Conservation (phyloP, 2,888 invertebrate genomes). For the Busseola fusca region DNA sequence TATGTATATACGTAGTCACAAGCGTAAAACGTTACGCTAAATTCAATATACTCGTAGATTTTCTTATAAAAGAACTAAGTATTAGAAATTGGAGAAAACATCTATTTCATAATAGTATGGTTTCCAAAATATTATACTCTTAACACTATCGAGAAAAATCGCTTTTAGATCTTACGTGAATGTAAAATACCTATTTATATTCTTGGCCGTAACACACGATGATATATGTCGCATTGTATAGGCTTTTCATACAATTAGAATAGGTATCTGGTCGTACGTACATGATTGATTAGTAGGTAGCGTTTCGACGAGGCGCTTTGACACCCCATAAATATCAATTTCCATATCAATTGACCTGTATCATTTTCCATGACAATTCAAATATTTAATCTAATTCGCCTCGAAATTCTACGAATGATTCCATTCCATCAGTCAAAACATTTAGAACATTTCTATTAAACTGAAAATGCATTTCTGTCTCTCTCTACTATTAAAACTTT, state of each 20-base stretch:
- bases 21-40: background rate
- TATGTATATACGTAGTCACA: background rate
- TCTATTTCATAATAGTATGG: background rate
- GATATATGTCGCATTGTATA: background rate
- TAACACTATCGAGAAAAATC: background rate
- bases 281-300: background rate
- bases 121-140: background rate
- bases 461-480: constrained; percentile 38
- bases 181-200: background rate
- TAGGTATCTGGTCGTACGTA: background rate
- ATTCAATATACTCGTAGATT: no score
- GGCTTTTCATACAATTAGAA: no score
- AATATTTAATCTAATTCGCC: constrained; percentile 47
- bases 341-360: constrained; percentile 3
- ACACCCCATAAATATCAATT: constrained; percentile 21
- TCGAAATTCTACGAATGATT: constrained; percentile 44
- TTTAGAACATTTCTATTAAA: constrained; percentile 44
- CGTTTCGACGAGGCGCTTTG: background rate
- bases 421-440: constrained; percentile 47
- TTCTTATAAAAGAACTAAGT: background rate
- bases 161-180: background rate
- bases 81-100: background rate
- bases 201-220: background rate
- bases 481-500: constrained; percentile 42
- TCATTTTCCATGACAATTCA: constrained; percentile 23